Percentiles rank a stretch among this genome's conserved stretches.
phyloP scores from a whole-genome alignment of 2,888 invertebrate genomes.

The Conistra vaccinii region DNA sequence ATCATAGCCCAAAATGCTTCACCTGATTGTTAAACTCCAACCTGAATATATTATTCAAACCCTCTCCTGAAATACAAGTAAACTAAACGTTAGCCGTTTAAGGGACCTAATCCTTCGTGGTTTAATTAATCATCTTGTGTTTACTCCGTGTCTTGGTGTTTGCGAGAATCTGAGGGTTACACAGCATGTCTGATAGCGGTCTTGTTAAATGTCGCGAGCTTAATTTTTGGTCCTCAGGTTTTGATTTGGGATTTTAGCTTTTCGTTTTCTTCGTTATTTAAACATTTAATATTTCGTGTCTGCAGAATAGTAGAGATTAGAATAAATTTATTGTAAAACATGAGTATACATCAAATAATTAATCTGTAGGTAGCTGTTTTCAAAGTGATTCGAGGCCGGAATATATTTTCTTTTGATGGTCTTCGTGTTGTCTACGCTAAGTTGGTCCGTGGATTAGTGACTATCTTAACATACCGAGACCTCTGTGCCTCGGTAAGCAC shows the following conservation, averaged over 20 bases:
- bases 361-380: not conserved
- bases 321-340: too few relatives aligned
- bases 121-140: conserved; percentile 64
- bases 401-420: too few relatives aligned
- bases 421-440: too few relatives aligned
- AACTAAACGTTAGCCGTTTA: conserved; percentile 51
- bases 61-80: conserved; percentile 32
- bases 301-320: too few relatives aligned
- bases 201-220: conserved; percentile 4
- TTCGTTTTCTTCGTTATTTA: not conserved
- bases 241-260: not conserved
- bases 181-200: conserved; percentile 22
- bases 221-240: not conserved
- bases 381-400: not conserved
- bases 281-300: not conserved
- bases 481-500: too few relatives aligned
- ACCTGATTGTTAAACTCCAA: conserved; percentile 8
- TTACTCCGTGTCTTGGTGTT: conserved; percentile 52
- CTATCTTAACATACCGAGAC: too few relatives aligned
- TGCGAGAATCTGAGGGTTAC: conserved; percentile 38
- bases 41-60: conserved; percentile 37
- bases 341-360: too few relatives aligned
- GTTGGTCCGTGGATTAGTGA: too few relatives aligned
- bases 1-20: not conserved
- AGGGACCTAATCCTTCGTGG: conserved; percentile 52